Base-by-base conservation (phyloP, 2,888 invertebrate genomes). In the Drosophila phalerata region DNA sequence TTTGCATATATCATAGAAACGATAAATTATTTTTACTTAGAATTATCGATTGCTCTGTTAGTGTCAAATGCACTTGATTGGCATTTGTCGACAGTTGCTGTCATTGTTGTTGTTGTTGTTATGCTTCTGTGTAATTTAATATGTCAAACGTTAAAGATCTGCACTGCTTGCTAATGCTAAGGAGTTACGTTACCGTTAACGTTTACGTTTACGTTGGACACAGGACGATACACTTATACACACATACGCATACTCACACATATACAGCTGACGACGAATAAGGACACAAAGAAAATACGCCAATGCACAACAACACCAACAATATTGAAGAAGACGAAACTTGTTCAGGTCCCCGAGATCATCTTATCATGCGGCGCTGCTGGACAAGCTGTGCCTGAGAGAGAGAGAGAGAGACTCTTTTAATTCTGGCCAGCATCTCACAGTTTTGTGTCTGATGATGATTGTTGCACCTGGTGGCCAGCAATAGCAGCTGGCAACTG, bases 401-500 rank as follows among this genome's bases (percentile, higher is more conserved):
- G 22, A 22, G 22, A 22, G n/a, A n/a, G n/a, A n/a, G n/a, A 40
- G 56, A 64, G 42, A 32, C 73, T 55, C 60, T 65, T 65, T 58
- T 63, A 62, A 63, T 77, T 77, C 67, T 76, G 68, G 58, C 61
- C 68, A 77, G 43, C 77, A 77, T 70, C 69, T 57, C 57, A 64
- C 57, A 64, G 38, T 43, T 30, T 43, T 49, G 43, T 58, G 48
- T 37, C 22, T 64, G 71, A 65, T 58, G 73, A 76, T 81, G 84
- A 81, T 83, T 79, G 65, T 82, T 84, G 85, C 83, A 88, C 83
- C 88, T 84, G 88, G 83, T 81, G 81, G 76, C 70, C 72, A 67
- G 66, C 81, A 68, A 37, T 48, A 47, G 61, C 61, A 58, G 68
- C 63, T 66, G 70, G 60, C 58, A 66, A 63, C 68, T 57, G 71